Evolutionary conservation across 2,888 invertebrate genomes (phyloP), one percentile per base, ranked within the genome.

Genomic region (Paralinhomoeus sp.): DNA sequence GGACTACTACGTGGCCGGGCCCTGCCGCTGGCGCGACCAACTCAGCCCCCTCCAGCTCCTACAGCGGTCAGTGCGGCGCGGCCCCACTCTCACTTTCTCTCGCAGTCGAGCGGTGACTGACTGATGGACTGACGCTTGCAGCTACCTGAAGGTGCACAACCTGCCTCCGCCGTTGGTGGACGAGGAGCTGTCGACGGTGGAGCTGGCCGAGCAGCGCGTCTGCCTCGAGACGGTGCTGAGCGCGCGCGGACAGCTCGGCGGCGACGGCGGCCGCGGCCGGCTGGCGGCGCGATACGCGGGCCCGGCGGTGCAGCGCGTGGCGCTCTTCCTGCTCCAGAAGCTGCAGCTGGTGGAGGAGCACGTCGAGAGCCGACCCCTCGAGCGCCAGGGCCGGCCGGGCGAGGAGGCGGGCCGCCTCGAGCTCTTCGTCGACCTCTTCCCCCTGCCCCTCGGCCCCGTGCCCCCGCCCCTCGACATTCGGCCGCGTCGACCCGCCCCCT

Each of bases 311-410:
- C 82, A 87, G 60, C 77, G 82, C 51, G 73, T 85, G 69, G 84
- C 85, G 0, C 65, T 85, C 35, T 73, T 75, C 24, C 78, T 81
- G 5, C 68, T 87, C 12, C 78, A 76, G 51, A 72, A 77, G 24
- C 53, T 69, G 21, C 53, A 53, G 42, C 67, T 87, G 36, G 79
- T 85, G 1, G 78, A 78, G 0, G 87, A 89, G 59, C 87, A 89
- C 59, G 76, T 89, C 1, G 89, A 89, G 65, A 80, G 80, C 0
- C 69, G 87, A 31, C 74, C 83, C 0, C 66, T 89, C 1, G 83
- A 77, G 58, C 27, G 5, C 7, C 7, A 27, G 27, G 12, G 7
- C 7, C 5, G 12, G 27, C 5, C 27, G 27, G 27, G 45, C 12
- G n/a, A n/a, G n/a, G 63, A 65, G 50, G 64, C 65, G 59, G 69